Base-by-base conservation (phyloP, 2,113 vertebrate species). In the Silurus glanis region DNA sequence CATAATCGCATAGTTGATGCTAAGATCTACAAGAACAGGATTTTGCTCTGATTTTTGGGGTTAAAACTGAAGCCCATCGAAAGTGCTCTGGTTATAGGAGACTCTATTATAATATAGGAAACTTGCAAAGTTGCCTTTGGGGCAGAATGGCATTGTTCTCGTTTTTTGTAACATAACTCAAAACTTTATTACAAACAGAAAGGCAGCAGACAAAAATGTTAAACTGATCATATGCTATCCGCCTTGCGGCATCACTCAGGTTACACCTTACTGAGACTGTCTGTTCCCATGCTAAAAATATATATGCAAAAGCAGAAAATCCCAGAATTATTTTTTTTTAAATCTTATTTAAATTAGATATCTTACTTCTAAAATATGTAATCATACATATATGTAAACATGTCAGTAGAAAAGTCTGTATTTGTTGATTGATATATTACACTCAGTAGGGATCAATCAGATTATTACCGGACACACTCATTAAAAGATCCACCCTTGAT, bases 151-250 rank as follows among this genome's bases (percentile, higher is more conserved):
- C 45, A 58, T 59, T 79, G 55, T n/a, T 55, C 6, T 9, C 6
- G n/a, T 51, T 10, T 53, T 47, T 55, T 55, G 51, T 25, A 78
- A 78, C 51, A 56, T 75, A 75, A 6, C 12, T 78, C 51, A 78
- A 55, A 58, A 79, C 37, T 53, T 58, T 56, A 80, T 61, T 61
- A 61, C 28, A 61, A 19, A 0, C 19, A 16, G 23, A 55, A 23
- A 55, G 21, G 49, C 49, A n/a, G 74, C 74, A 80, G 78, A 47
- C 28, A 80, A 61, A 61, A 80, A 47, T 80, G 78, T 2, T 59
- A 61, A 59, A 23, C 56, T 23, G 56, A 23, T 47, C 21, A 9
- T 80, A 45, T 80, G 56, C 56, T 80, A 61, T 9, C 56, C 47
- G 56, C 78, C 56, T 47, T 59, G 17, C 47, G 78, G 19, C 78